phyloP scores from a whole-genome alignment of 2,888 invertebrate species.

The Lasioglossum marginatum region DNA sequence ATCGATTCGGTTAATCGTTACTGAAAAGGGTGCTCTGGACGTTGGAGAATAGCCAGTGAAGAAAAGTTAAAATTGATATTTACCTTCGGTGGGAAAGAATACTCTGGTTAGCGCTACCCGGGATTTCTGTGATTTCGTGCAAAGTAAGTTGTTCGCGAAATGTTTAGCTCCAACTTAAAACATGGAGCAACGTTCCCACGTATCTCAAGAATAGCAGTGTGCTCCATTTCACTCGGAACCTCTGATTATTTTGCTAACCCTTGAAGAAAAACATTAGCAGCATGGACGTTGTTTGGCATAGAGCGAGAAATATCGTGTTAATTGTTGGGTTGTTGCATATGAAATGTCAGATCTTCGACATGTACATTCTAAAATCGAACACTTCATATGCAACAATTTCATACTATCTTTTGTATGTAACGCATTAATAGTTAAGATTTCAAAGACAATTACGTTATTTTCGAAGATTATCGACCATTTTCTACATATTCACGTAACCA shows the following conservation, averaged over 20 bases:
- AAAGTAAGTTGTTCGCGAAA: background rate
- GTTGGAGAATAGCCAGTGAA: background rate
- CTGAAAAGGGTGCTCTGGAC: background rate
- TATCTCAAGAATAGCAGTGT: background rate
- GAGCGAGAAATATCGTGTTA: background rate
- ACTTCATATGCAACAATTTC: too few relatives aligned
- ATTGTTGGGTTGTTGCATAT: background rate
- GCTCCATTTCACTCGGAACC: background rate
- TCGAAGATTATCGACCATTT: too few relatives aligned
- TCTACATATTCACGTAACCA: too few relatives aligned
- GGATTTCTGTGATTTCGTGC: background rate
- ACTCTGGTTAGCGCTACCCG: background rate
- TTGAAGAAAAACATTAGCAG: background rate
- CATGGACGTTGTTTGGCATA: background rate
- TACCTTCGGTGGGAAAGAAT: background rate
- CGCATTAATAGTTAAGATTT: too few relatives aligned
- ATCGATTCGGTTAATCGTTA: conserved; percentile 33
- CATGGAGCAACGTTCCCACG: background rate
- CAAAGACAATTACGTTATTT: too few relatives aligned
- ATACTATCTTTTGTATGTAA: too few relatives aligned
- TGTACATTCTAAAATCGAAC: too few relatives aligned
- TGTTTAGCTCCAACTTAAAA: background rate
- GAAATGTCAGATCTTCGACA: background rate
- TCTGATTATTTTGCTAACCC: background rate
- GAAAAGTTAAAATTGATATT: background rate